Percentiles rank a stretch among this genome's conserved stretches.
Conservation (phyloP, 1,140 invertebrate species). For the Zaprionus capensis region DNA sequence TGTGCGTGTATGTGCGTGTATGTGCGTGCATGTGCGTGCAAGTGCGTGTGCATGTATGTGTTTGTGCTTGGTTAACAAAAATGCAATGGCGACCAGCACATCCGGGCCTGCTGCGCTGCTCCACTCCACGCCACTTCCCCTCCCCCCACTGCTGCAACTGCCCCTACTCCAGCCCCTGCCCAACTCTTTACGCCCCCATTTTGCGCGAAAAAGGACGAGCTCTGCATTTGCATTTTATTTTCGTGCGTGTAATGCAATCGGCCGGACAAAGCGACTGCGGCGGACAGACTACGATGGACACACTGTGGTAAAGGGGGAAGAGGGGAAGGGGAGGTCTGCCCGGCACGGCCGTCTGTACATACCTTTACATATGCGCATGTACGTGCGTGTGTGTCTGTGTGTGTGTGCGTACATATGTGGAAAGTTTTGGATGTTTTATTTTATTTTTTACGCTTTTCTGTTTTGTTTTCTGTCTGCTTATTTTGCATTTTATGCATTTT, state of each 20-base stretch:
- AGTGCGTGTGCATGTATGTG: conserved; percentile 14
- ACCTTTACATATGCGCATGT: neutral
- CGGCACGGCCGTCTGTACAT: conserved; percentile 5
- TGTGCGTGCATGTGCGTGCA: neutral
- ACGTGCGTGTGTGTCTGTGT: conserved; percentile 17
- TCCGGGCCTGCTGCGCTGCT: conserved; percentile 23
- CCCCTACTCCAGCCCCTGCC: neutral
- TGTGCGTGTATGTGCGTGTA: neutral
- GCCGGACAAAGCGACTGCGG: conserved; percentile 10
- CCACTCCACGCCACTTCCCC: too few species aligned
- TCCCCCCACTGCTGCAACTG: neutral
- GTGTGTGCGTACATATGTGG: conserved; percentile 32
- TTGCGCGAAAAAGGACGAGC: neutral
- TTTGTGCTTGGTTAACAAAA: conserved; percentile 59
- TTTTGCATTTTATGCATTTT: conserved; percentile 42
- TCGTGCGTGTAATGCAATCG: conserved; percentile 68
- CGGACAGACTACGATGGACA: conserved; percentile 5
- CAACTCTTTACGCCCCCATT: neutral
- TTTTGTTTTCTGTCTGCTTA: conserved; percentile 40
- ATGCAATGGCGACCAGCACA: conserved; percentile 66
- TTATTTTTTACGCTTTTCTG: conserved; percentile 47
- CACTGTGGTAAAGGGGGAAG: neutral
- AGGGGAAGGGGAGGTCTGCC: neutral
- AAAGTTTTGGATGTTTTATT: conserved; percentile 64
- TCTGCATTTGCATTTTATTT: conserved; percentile 77